Evolutionary conservation across 2,113 vertebrate species (phyloP).

Genomic region (Channa maculata): DNA sequence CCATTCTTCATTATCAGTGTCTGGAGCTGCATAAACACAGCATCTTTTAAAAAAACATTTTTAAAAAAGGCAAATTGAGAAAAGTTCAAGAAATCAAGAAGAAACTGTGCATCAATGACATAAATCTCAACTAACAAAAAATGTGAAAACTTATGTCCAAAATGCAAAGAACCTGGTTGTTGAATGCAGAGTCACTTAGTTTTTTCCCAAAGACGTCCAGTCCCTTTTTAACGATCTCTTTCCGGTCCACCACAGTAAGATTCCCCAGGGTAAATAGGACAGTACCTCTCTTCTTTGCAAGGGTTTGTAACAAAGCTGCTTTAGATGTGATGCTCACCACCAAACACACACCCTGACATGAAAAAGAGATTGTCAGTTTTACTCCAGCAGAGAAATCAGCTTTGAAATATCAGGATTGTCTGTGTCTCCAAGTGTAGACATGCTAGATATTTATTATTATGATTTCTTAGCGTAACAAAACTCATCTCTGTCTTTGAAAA

Average conservation of each 20-base stretch:
- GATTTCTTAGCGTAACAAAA: no score
- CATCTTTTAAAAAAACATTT: not conserved
- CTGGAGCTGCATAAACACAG: slow-evolving; percentile 81
- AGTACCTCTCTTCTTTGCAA: slow-evolving; percentile 77
- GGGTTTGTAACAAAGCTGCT: slow-evolving; percentile 74
- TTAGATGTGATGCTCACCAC: slow-evolving; percentile 84
- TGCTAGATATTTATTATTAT: no score
- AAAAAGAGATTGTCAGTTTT: no score
- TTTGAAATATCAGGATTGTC: no score
- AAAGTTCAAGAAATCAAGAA: no score
- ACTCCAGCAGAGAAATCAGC: no score
- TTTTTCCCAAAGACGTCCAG: slow-evolving; percentile 89
- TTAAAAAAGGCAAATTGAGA: no score
- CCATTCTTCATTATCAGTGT: slow-evolving; percentile 88
- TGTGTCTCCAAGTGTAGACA: no score
- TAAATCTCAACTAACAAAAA: no score
- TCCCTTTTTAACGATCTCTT: slow-evolving; percentile 83
- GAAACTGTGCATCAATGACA: no score
- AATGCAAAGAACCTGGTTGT: slow-evolving; percentile 87
- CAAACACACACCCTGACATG: slow-evolving; percentile 84
- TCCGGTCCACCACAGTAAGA: slow-evolving; percentile 83
- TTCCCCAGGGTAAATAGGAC: slow-evolving; percentile 78
- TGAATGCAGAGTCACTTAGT: slow-evolving; percentile 90
- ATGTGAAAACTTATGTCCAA: no score
- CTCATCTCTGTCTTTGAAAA: no score